These are phyloP conservation scores for Hydrophis major DNA, from an alignment of 2,797 vertebrate genomes.

Conservation along the genomic window DNA sequence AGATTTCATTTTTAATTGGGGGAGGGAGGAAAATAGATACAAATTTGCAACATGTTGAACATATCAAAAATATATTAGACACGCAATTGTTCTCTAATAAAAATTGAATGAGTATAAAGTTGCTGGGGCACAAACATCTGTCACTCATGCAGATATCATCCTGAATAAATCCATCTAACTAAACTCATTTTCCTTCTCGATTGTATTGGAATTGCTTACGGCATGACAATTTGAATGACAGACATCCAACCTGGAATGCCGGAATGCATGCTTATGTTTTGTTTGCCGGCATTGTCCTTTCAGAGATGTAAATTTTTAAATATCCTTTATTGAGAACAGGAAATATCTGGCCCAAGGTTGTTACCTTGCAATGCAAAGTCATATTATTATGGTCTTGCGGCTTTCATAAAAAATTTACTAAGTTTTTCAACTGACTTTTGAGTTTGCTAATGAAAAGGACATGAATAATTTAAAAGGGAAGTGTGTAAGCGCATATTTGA, in stretches of 20 bases:
- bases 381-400: conserved; percentile 53
- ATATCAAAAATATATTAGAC: conserved; percentile 65
- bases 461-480: conserved; percentile 68
- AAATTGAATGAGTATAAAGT: conserved; percentile 58
- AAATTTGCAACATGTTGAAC: conserved; percentile 61
- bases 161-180: conserved; percentile 59
- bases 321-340: conserved; percentile 58
- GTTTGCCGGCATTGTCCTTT: conserved; percentile 54
- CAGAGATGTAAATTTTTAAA: conserved; percentile 67
- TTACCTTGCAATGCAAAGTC: conserved; percentile 46
- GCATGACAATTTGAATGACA: conserved; percentile 69
- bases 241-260: conserved; percentile 11
- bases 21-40: neutral
- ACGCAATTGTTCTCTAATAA: conserved; percentile 68
- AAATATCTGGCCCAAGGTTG: conserved; percentile 31
- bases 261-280: conserved; percentile 57
- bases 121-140: conserved; percentile 67
- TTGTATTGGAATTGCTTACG: conserved; percentile 52
- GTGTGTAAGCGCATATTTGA: conserved; percentile 40
- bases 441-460: conserved; percentile 66
- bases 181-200: conserved; percentile 64
- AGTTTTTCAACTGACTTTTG: conserved; percentile 68
- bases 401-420: conserved; percentile 72
- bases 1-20: conserved; percentile 34
- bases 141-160: conserved; percentile 62